A percentile compares a stretch with the other conserved stretches of the same genome.
These are phyloP conservation scores for Grapholita molesta DNA, from an alignment of 1,140 invertebrate species.

Conservation along the genomic window DNA sequence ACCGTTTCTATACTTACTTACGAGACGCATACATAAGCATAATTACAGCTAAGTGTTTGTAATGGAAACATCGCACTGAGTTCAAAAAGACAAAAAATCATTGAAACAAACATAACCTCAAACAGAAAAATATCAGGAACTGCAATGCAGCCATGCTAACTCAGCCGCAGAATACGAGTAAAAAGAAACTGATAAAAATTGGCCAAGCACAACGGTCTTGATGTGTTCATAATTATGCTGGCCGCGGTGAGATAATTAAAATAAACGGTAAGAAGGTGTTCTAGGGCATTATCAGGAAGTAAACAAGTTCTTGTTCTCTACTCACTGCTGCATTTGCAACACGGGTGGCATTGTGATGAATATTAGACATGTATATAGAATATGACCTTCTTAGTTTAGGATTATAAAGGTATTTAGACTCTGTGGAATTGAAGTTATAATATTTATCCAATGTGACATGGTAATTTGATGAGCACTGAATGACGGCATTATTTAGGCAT, in stretches of 20 bases:
- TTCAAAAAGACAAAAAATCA: not conserved
- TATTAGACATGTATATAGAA: too few relatives aligned
- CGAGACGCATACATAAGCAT: too few relatives aligned
- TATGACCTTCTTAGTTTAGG: not conserved
- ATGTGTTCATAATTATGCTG: constrained; percentile 14
- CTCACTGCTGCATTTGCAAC: not conserved
- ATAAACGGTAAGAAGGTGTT: not conserved
- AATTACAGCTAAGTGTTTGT: too few relatives aligned
- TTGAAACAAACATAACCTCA: not conserved
- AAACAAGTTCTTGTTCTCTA: not conserved
- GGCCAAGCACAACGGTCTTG: constrained; percentile 1
- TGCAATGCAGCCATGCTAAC: constrained; percentile 2
- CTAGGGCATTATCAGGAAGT: constrained; percentile 12
- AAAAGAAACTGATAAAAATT: constrained; percentile 1
- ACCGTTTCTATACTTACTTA: too few relatives aligned
- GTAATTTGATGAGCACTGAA: too few relatives aligned
- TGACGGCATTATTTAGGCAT: too few relatives aligned
- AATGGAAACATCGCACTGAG: not conserved
- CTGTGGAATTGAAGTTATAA: too few relatives aligned
- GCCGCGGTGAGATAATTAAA: not conserved
- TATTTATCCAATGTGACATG: too few relatives aligned
- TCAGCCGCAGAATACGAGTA: not conserved
- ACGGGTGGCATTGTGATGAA: not conserved
- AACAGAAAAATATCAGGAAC: not conserved
- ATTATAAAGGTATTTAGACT: not conserved